Base-by-base conservation (phyloP, 2,113 vertebrate genomes). In the Gavia stellata region DNA sequence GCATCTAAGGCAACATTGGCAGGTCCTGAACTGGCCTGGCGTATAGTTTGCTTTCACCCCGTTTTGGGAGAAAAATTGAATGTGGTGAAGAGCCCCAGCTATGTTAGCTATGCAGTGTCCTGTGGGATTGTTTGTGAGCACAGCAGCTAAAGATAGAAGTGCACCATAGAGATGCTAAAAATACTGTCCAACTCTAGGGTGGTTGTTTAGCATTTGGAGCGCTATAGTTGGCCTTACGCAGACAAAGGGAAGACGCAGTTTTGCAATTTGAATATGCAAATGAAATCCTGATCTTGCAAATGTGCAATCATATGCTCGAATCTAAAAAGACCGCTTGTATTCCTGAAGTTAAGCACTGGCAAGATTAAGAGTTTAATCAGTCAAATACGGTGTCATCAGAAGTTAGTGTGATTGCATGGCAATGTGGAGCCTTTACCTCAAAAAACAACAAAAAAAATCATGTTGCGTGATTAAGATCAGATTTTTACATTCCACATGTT, bases 161-260 rank as follows among this genome's bases (percentile, higher is more conserved):
- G 74, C 81, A 95, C 84, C 94, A 94, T 7, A 93, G 95, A 96
- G 93, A 91, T 92, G 93, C 97, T 97, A 97, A 97, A 97, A 97
- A 97, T 97, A 97, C 79, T 91, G 92, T 74, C 96, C 94, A 95
- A 52, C 93, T 93, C 81, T 47, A 66, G 2, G 1, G 74, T 94
- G 87, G 84, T 94, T 96, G 91, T 95, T 95, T 86, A 97, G 96
- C 92, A 86, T 95, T 92, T 91, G 86, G 71, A 97, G 78, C 0
- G 29, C 95, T 96, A 50, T 80, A 92, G 94, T 91, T 96, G 87
- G 89, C 91, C 89, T 88, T 86, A 29, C 58, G 25, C 81, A 94
- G 83, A 95, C 81, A 97, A 96, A 95, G 47, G 74, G 88, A 95
- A 93, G 87, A 94, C 86, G 94, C 86, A 91, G 88, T 89, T 95